These are phyloP conservation scores for Platycheirus rosarum DNA, from an alignment of 2,888 invertebrate species.

Conservation along the genomic window DNA sequence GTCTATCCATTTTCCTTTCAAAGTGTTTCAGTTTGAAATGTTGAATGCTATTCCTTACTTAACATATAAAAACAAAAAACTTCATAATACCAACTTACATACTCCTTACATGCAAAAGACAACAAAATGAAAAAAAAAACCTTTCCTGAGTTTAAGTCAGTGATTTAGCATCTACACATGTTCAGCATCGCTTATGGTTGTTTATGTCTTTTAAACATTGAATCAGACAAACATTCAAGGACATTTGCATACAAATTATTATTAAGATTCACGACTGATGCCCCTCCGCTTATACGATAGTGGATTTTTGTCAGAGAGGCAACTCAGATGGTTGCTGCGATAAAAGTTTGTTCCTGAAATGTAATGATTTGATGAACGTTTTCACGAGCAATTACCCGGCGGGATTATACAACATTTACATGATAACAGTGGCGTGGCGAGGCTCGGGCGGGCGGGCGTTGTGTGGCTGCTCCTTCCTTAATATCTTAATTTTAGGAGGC, in stretches of 20 bases:
- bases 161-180: too few relatives aligned
- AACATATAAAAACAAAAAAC: too few relatives aligned
- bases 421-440: conserved; percentile 4
- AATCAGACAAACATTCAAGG: conserved; percentile 10
- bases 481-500: too few relatives aligned
- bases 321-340: neutral
- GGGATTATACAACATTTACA: conserved; percentile 36
- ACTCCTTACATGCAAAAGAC: too few relatives aligned
- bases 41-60: too few relatives aligned
- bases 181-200: neutral
- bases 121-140: too few relatives aligned
- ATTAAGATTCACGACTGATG: neutral
- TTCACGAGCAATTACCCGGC: conserved; percentile 18
- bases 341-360: neutral
- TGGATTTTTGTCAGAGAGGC: neutral
- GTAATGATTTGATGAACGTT: conserved; percentile 28
- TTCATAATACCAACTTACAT: too few relatives aligned
- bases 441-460: too few relatives aligned
- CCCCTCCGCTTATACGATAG: neutral
- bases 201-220: neutral
- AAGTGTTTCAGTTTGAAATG: too few relatives aligned
- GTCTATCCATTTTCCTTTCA: too few relatives aligned
- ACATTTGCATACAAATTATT: conserved; percentile 23
- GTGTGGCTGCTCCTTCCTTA: too few relatives aligned
- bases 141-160: too few relatives aligned